Conservation (phyloP, 2,797 vertebrate genomes). For the Synaphobranchus kaupii region DNA sequence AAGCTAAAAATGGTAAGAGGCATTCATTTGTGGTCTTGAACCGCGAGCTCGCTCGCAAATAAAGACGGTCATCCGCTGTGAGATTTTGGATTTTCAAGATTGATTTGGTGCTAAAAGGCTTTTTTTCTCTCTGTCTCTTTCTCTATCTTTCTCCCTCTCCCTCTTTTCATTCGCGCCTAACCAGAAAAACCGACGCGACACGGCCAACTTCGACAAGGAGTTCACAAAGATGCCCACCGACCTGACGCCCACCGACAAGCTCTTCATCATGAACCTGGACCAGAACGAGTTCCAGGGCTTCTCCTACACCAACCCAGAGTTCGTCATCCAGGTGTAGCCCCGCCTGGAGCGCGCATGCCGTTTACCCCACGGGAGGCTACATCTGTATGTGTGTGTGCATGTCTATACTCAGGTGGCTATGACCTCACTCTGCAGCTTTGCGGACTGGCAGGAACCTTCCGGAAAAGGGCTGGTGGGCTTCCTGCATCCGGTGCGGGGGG, state of each 20-base stretch:
- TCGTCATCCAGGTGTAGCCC: slow-evolving; percentile 84
- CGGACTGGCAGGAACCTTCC: slow-evolving; percentile 19
- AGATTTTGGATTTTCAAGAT: not conserved
- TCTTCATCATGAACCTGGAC: slow-evolving; percentile 99
- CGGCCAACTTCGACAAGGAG: slow-evolving; percentile 98
- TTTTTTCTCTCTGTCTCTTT: not conserved
- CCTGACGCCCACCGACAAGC: slow-evolving; percentile 97
- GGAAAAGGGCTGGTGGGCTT: not conserved
- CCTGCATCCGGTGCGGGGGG: not conserved
- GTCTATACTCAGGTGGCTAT: slow-evolving; percentile 26
- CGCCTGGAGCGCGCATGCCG: slow-evolving; percentile 32
- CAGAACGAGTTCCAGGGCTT: slow-evolving; percentile 98
- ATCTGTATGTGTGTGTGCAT: slow-evolving; percentile 17
- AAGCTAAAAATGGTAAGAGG: slow-evolving; percentile 1
- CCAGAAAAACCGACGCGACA: slow-evolving; percentile 91
- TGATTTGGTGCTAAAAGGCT: not conserved
- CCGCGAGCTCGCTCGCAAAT: not conserved
- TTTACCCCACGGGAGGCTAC: slow-evolving; percentile 30
- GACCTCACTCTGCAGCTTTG: slow-evolving; percentile 21
- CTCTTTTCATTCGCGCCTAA: slow-evolving; percentile 38
- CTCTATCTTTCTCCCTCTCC: not conserved
- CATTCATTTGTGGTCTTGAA: not conserved
- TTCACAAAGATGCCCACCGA: slow-evolving; percentile 97
- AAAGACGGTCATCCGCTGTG: slow-evolving; percentile 2
- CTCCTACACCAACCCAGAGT: slow-evolving; percentile 98